Percentiles rank a stretch among this genome's conserved stretches.
phyloP scores from a whole-genome alignment of 2,888 invertebrate species.

The Aspidapion aeneum region DNA sequence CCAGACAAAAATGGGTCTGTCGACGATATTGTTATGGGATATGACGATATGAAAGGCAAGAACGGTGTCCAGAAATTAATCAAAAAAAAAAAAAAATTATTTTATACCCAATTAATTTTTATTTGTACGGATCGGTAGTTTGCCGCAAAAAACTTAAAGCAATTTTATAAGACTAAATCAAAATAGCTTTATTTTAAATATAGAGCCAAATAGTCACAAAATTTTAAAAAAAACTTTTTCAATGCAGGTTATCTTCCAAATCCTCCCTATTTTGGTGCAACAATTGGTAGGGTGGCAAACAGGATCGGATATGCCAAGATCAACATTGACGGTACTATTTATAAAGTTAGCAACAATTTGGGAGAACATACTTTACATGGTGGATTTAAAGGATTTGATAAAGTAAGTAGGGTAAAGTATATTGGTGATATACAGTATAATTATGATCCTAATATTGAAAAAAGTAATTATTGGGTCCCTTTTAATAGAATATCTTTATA shows the following conservation, averaged over 20 bases:
- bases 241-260: not conserved
- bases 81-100: not conserved
- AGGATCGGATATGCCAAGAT: conserved; percentile 71
- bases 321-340: conserved; percentile 61
- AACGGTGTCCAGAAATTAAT: too few species aligned
- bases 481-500: too few species aligned
- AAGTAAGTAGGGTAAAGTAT: conserved; percentile 47
- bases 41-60: conserved; percentile 74
- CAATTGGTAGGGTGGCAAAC: conserved; percentile 85
- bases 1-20: conserved; percentile 70
- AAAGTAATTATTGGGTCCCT: too few species aligned
- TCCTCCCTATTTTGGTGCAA: conserved; percentile 79
- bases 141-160: too few species aligned
- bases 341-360: conserved; percentile 70
- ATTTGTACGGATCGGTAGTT: too few species aligned
- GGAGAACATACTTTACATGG: conserved; percentile 76
- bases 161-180: too few species aligned
- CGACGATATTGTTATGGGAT: conserved; percentile 80
- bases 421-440: too few species aligned
- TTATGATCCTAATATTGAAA: too few species aligned
- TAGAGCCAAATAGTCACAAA: too few species aligned
- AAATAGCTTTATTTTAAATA: too few species aligned
- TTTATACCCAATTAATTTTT: too few species aligned
- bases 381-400: conserved; percentile 79
- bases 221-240: not conserved